Conservation (phyloP, 2,113 vertebrate species). For the Lagopus leucura region DNA sequence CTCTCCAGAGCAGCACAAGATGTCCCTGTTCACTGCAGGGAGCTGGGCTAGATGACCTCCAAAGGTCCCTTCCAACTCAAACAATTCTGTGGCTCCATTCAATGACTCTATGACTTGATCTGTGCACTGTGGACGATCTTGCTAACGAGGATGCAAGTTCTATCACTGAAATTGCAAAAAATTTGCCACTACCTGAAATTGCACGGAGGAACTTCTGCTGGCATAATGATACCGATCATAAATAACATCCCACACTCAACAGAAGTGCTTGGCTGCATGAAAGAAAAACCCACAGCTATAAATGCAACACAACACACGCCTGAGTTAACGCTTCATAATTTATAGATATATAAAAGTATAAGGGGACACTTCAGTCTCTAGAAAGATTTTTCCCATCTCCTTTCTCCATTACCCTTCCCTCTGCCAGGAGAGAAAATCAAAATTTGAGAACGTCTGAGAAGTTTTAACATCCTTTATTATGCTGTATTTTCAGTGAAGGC, state of each 20-base stretch:
- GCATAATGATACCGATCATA: background rate
- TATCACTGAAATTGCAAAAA: background rate
- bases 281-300: background rate
- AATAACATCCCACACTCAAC: background rate
- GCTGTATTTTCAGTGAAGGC: background rate
- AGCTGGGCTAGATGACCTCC: too few relatives aligned
- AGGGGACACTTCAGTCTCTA: background rate
- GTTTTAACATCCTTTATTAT: background rate
- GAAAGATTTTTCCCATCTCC: background rate
- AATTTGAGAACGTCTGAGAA: background rate
- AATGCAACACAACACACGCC: background rate
- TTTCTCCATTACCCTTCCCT: background rate
- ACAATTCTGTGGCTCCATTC: too few relatives aligned
- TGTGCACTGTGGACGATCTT: background rate
- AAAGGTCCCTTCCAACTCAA: too few relatives aligned
- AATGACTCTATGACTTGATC: background rate
- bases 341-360: background rate
- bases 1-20: background rate
- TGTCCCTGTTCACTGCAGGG: too few relatives aligned
- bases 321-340: background rate
- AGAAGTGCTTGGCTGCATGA: background rate
- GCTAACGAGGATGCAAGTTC: background rate
- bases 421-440: background rate
- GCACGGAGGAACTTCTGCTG: background rate
- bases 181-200: background rate